Percentiles rank a stretch among this genome's conserved stretches.
Conservation (phyloP, 1,140 invertebrate genomes). For the Monomorium pharaonis region DNA sequence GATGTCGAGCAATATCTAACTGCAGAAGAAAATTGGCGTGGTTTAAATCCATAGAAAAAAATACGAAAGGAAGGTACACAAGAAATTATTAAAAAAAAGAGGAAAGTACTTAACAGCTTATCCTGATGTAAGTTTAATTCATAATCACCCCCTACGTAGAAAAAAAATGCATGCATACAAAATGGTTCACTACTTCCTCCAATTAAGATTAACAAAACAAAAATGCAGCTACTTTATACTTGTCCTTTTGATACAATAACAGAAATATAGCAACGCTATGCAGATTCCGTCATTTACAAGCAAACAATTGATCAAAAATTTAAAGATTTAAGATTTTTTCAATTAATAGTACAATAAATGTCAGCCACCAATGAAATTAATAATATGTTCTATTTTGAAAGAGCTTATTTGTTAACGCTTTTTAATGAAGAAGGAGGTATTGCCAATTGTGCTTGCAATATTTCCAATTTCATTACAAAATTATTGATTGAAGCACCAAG, state of each 20-base stretch:
- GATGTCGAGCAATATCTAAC: not conserved
- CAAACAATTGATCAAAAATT: not conserved
- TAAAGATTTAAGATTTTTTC: not conserved
- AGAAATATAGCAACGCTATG: not conserved
- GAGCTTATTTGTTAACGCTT: not conserved
- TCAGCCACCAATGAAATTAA: not conserved
- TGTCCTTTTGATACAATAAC: not conserved
- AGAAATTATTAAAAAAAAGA: not conserved
- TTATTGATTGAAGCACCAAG: not conserved
- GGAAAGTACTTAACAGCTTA: not conserved
- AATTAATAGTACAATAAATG: constrained; percentile 4
- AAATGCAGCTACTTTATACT: not conserved
- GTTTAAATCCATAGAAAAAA: not conserved
- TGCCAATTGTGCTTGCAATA: not conserved
- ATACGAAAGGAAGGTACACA: not conserved
- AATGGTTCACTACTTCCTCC: not conserved
- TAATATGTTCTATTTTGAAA: not conserved
- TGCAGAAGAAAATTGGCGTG: constrained; percentile 6
- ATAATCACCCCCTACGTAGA: not conserved
- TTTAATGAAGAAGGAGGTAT: not conserved
- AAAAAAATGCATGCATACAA: not conserved
- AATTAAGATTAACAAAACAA: not conserved
- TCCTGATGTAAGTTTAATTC: not conserved
- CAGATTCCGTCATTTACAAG: not conserved
- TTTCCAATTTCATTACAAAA: not conserved